These are phyloP conservation scores for Patella ulyssiponensis DNA, from an alignment of 2,888 invertebrate genomes.

Conservation along the genomic window DNA sequence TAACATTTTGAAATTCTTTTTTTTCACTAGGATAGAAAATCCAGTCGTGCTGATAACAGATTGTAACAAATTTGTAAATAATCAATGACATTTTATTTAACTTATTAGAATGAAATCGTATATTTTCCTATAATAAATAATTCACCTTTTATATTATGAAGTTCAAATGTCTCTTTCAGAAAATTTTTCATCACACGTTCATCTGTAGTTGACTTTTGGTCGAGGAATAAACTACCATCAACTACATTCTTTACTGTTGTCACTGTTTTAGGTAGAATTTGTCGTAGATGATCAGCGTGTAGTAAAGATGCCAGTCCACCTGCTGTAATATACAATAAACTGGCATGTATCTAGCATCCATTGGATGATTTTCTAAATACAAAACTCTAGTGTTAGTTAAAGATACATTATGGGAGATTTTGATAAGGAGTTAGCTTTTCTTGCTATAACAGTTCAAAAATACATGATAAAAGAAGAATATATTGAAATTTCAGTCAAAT, in stretches of 20 bases:
- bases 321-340: conserved; percentile 34
- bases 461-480: too few relatives aligned
- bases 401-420: too few relatives aligned
- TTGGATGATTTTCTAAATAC: not conserved
- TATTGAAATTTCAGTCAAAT: too few relatives aligned
- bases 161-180: conserved; percentile 37
- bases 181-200: conserved; percentile 36
- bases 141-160: conserved; percentile 46
- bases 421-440: too few relatives aligned
- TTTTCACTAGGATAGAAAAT: too few relatives aligned
- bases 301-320: conserved; percentile 49
- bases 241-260: conserved; percentile 44
- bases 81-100: too few relatives aligned
- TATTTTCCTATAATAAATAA: not conserved
- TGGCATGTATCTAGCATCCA: not conserved
- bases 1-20: too few relatives aligned
- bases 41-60: too few relatives aligned
- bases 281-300: conserved; percentile 46
- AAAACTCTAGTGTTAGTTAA: not conserved
- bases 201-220: conserved; percentile 36
- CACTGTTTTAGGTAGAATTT: conserved; percentile 41
- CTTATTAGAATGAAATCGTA: too few relatives aligned
- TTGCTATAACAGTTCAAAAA: too few relatives aligned
- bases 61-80: too few relatives aligned
- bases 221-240: conserved; percentile 48